These are phyloP conservation scores for Tenebrosternarchus preto DNA, from an alignment of 2,113 vertebrate species.

Conservation along the genomic window DNA sequence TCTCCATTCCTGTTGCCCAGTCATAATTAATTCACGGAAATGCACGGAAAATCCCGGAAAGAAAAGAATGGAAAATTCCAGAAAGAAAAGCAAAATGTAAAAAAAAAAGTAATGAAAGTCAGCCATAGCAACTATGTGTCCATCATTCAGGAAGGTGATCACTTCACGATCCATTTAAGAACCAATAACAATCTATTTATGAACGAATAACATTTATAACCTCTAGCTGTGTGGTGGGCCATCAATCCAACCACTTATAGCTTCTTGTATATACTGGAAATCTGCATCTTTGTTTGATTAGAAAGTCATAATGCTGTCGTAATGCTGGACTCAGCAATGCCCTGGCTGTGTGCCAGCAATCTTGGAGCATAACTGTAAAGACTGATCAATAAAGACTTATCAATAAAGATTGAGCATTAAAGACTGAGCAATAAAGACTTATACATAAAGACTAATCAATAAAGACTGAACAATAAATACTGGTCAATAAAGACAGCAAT, in stretches of 20 bases:
- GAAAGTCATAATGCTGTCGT: constrained; percentile 59
- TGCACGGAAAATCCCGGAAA: constrained; percentile 45
- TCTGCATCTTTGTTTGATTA: constrained; percentile 69
- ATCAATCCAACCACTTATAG: constrained; percentile 59
- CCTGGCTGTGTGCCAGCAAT: constrained; percentile 56
- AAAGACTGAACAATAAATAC: too few species aligned
- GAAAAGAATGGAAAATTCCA: not conserved
- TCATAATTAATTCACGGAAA: not conserved
- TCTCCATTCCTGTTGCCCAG: not conserved
- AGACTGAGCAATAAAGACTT: constrained; percentile 68
- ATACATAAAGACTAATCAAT: too few species aligned
- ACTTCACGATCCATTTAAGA: constrained; percentile 63
- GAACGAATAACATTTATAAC: constrained; percentile 44
- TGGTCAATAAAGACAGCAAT: constrained; percentile 68
- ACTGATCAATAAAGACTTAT: constrained; percentile 71
- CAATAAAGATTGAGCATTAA: constrained; percentile 68
- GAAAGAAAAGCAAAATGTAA: not conserved
- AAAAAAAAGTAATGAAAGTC: not conserved
- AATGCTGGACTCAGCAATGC: constrained; percentile 67
- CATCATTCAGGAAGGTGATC: constrained; percentile 57
- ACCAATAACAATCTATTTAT: constrained; percentile 45
- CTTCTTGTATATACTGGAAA: constrained; percentile 59
- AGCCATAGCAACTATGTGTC: constrained; percentile 22
- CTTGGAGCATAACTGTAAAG: too few species aligned
- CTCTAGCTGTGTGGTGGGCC: constrained; percentile 40